Evolutionary conservation across 2,113 vertebrate genomes (phyloP).

Genomic region (Brienomyrus longianalis): DNA sequence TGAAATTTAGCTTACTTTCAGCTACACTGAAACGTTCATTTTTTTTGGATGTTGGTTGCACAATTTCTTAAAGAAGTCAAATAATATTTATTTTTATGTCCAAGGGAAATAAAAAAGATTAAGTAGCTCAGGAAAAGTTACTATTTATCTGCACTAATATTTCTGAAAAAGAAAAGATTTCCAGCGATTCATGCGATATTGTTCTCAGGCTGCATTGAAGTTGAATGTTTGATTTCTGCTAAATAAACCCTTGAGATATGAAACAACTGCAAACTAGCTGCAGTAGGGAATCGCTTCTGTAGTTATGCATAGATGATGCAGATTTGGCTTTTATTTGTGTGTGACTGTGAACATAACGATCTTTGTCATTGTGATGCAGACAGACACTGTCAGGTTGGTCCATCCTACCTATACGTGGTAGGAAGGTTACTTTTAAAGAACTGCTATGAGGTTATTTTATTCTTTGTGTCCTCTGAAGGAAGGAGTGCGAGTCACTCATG

Average conservation of each 20-base stretch:
- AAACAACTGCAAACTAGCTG: constrained; percentile 50
- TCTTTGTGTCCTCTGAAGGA: constrained; percentile 36
- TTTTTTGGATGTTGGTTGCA: neutral
- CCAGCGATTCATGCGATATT: constrained; percentile 55
- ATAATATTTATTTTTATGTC: constrained; percentile 47
- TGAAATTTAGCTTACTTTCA: neutral
- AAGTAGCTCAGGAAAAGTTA: constrained; percentile 58
- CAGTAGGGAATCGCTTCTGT: constrained; percentile 30
- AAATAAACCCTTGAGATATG: constrained; percentile 37
- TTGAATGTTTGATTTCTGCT: constrained; percentile 60
- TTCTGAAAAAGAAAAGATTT: constrained; percentile 57
- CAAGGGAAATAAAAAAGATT: constrained; percentile 58
- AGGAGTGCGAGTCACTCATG: constrained; percentile 38
- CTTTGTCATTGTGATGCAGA: neutral
- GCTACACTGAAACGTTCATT: neutral
- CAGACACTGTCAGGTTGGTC: neutral
- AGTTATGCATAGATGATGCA: neutral
- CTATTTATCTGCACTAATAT: constrained; percentile 68
- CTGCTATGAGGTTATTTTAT: constrained; percentile 11
- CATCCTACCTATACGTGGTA: neutral
- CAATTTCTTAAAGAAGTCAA: neutral
- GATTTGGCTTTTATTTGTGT: neutral
- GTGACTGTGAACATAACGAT: neutral
- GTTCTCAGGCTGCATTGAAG: constrained; percentile 53
- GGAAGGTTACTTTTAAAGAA: neutral